Evolutionary conservation across 2,797 vertebrate genomes (phyloP), one percentile per base, ranked within the genome.

Genomic region (Oophaga sylvatica): DNA sequence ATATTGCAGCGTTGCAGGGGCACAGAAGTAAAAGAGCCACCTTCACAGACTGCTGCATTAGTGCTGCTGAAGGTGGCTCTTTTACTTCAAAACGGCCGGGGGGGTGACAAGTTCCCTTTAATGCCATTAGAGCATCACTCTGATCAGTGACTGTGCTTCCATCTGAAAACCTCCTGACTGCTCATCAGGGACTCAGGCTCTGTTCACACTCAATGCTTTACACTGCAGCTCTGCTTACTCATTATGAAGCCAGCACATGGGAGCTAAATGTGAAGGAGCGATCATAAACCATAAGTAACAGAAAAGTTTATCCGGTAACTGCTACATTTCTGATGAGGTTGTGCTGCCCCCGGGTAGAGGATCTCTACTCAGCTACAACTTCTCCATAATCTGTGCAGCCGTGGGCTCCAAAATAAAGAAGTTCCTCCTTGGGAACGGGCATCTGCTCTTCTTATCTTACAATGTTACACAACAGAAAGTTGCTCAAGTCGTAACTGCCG

Each of bases 391-490:
- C 11, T 60, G 5, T 41, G 19, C 1, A 41, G 8, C 20, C 7
- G 7, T 26, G 20, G 20, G n/a, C 62, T 65, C 35, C 5, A 48
- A 26, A 75, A 84, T 76, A 19, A 76, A 41, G 48, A 68, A 17
- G 31, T 73, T 73, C 10, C 12, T 60, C 29, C 19, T 12, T 59
- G 41, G 26, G 16, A 4, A 76, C 16, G 22, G 65, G 3, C 11
- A 31, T 22, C 13, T 48, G 8, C 6, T 3, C 2, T 67, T 31
- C 13, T 22, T 45, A 1, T 79, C n/a, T 7, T 12, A 56, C 15
- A 75, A 62, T 62, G 35, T 85, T 86, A 11, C 83, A 84, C 13
- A 84, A 84, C 16, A 45, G 8, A 48, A 53, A 29, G 35, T 84
- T 84, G 59, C 71, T 63, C 26, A 84, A 84, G 35, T 22, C 31